Evolutionary conservation across 2,113 vertebrate species (phyloP).

Genomic region (Entomyzon cyanotis): DNA sequence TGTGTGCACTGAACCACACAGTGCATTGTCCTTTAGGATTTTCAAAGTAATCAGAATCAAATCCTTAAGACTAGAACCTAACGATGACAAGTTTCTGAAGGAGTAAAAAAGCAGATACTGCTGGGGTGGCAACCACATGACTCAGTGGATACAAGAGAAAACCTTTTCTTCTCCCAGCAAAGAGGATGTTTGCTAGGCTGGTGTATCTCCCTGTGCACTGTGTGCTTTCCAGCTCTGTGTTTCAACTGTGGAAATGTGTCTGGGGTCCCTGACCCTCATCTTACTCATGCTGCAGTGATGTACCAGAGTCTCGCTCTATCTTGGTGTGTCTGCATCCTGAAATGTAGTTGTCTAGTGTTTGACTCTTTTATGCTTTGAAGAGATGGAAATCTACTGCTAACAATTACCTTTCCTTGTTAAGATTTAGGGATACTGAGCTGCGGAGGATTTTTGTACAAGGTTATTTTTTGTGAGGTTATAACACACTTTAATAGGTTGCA

Average conservation of each 20-base stretch:
- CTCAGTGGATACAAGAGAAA: neutral
- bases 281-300: neutral
- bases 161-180: neutral
- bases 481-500: conserved; percentile 45
- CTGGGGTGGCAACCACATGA: neutral
- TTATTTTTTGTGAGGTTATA: conserved; percentile 45
- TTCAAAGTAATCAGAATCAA: neutral
- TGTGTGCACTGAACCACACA: neutral
- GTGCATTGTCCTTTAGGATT: conserved; percentile 14
- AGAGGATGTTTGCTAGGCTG: neutral
- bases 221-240: neutral
- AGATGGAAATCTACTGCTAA: neutral
- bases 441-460: conserved; percentile 11
- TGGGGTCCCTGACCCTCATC: neutral
- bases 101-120: neutral
- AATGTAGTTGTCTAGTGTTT: neutral
- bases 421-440: conserved; percentile 7
- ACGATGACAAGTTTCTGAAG: neutral
- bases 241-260: neutral
- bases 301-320: neutral
- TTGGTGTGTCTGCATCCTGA: neutral
- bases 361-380: neutral
- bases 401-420: conserved; percentile 4
- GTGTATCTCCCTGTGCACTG: neutral
- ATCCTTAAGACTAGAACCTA: neutral